Conservation (phyloP, 2,113 vertebrate species). For the Lepus europaeus region DNA sequence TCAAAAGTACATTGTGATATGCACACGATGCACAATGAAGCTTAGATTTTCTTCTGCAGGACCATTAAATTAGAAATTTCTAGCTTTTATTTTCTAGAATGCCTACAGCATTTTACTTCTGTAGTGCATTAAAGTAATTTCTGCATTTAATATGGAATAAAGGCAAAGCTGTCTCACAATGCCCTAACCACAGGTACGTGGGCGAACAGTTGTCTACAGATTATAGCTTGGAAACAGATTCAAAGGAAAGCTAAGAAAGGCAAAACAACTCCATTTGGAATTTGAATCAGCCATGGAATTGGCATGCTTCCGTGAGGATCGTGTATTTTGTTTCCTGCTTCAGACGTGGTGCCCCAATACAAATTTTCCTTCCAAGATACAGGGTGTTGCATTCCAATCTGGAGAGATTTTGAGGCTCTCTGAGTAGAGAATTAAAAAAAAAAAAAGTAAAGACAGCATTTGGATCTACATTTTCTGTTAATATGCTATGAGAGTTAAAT, state of each 20-base stretch:
- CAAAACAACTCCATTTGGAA: constrained; percentile 78
- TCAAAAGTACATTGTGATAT: constrained; percentile 61
- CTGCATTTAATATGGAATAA: constrained; percentile 77
- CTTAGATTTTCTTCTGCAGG: constrained; percentile 42
- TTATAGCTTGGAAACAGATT: constrained; percentile 76
- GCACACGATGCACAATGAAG: constrained; percentile 57
- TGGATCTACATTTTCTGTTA: neutral
- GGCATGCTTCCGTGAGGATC: constrained; percentile 29
- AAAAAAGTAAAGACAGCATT: neutral
- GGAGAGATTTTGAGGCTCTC: constrained; percentile 27
- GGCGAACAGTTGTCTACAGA: constrained; percentile 77
- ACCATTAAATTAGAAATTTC: constrained; percentile 71
- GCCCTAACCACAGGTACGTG: constrained; percentile 72
- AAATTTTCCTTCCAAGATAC: constrained; percentile 59
- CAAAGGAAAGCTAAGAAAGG: constrained; percentile 76
- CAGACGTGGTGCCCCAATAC: neutral
- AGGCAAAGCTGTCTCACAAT: constrained; percentile 65
- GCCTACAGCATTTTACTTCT: constrained; percentile 73
- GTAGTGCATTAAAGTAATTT: constrained; percentile 79
- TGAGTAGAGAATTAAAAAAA: neutral
- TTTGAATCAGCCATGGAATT: constrained; percentile 62
- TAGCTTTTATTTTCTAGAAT: constrained; percentile 72
- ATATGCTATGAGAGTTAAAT: constrained; percentile 39
- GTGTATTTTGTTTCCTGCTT: constrained; percentile 22
- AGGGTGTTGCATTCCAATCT: neutral